Percentiles rank a stretch among this genome's conserved stretches.
Evolutionary conservation across 1,140 invertebrate genomes (phyloP).

Genomic region (Asobara japonica): DNA sequence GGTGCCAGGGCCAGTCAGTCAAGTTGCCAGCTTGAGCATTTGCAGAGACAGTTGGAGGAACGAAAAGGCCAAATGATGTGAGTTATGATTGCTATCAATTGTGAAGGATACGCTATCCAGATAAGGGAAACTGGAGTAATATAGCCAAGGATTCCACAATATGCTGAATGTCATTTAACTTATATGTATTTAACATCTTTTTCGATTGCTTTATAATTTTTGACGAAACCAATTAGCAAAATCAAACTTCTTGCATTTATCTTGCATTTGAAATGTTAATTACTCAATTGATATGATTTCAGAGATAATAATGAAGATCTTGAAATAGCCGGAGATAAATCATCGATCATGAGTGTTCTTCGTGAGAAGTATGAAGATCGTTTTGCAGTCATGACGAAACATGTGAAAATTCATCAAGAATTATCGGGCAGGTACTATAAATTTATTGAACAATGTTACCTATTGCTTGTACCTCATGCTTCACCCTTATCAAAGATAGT

Average conservation of each 20-base stretch:
- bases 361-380: slow-evolving; percentile 59
- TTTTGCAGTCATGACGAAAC: slow-evolving; percentile 59
- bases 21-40: slow-evolving; percentile 22
- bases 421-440: slow-evolving; percentile 57
- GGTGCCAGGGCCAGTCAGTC: not conserved
- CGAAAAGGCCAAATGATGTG: slow-evolving; percentile 24
- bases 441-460: too few relatives aligned
- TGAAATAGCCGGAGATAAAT: slow-evolving; percentile 10
- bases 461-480: too few relatives aligned
- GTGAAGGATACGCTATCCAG: not conserved
- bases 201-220: too few relatives aligned
- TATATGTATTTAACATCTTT: too few relatives aligned
- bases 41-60: slow-evolving; percentile 23
- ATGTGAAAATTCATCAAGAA: slow-evolving; percentile 63
- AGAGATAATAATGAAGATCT: slow-evolving; percentile 33
- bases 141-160: too few relatives aligned
- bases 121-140: not conserved
- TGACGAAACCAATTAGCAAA: not conserved
- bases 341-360: slow-evolving; percentile 47
- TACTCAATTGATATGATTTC: not conserved
- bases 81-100: slow-evolving; percentile 1
- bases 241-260: not conserved
- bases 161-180: too few relatives aligned
- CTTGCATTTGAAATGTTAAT: not conserved
- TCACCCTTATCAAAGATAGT: too few relatives aligned